phyloP scores from a whole-genome alignment of 2,888 invertebrate genomes.

The Cataglyphis livida region DNA sequence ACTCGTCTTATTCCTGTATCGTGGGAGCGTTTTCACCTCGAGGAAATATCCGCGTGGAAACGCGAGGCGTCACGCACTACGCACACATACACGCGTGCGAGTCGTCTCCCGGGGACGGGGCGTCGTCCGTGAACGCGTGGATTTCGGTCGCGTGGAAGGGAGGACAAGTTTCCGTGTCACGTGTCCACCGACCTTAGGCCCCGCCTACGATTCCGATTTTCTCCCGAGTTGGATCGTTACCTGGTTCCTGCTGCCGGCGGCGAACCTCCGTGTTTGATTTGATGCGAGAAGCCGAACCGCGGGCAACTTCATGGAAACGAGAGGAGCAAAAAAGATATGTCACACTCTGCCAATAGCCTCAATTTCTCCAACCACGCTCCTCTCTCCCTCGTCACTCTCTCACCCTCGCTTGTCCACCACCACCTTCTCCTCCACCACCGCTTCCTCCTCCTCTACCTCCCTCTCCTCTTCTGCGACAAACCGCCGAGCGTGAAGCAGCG shows the following conservation, averaged over 20 bases:
- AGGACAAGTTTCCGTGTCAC: slow-evolving; percentile 85
- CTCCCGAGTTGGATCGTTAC: slow-evolving; percentile 70
- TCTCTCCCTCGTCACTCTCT: slow-evolving; percentile 31
- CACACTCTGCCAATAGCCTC: background rate
- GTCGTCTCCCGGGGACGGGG: background rate
- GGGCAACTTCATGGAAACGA: background rate
- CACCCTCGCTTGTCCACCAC: slow-evolving; percentile 45
- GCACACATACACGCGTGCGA: background rate
- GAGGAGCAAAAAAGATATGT: slow-evolving; percentile 20
- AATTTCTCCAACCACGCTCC: slow-evolving; percentile 31
- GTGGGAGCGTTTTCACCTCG: background rate
- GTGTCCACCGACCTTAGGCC: slow-evolving; percentile 84
- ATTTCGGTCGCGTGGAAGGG: slow-evolving; percentile 74
- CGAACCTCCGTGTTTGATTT: background rate
- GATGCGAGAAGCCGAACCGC: background rate
- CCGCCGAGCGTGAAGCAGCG: slow-evolving; percentile 62
- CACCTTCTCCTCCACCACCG: slow-evolving; percentile 39
- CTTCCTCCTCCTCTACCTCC: slow-evolving; percentile 44
- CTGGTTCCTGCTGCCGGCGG: slow-evolving; percentile 59
- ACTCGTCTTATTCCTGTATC: slow-evolving; percentile 18
- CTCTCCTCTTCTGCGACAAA: slow-evolving; percentile 53
- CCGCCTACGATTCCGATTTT: slow-evolving; percentile 82
- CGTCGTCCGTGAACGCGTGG: slow-evolving; percentile 51
- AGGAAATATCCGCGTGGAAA: background rate
- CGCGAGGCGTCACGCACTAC: background rate